Evolutionary conservation across 2,113 vertebrate species (phyloP).

Genomic region (Tachuris rubrigastra): DNA sequence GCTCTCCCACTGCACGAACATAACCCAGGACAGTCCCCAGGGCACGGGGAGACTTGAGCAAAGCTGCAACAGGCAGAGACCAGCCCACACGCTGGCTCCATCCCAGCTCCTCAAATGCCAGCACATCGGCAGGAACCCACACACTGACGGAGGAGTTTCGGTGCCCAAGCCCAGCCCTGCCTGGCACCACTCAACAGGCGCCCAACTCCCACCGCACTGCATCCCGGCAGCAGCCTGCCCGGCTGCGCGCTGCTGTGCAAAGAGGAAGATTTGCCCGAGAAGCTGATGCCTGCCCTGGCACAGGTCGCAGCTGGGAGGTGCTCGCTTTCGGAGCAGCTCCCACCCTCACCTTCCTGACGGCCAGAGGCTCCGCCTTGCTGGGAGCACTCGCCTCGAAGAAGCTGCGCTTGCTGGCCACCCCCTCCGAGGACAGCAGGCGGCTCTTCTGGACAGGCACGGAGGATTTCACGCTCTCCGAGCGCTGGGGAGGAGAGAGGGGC

Average conservation of each 20-base stretch:
- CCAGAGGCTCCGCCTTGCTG: background rate
- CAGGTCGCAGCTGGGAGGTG: background rate
- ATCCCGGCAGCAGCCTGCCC: background rate
- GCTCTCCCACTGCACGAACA: background rate
- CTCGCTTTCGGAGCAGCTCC: background rate
- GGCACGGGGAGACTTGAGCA: background rate
- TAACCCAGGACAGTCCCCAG: background rate
- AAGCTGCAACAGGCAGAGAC: background rate
- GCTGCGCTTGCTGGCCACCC: slow-evolving; percentile 87
- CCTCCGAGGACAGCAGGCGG: slow-evolving; percentile 73
- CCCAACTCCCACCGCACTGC: background rate
- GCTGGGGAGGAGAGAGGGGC: slow-evolving; percentile 62
- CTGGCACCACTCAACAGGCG: background rate
- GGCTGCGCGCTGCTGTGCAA: accelerated
- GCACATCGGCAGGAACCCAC: background rate
- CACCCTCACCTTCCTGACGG: slow-evolving; percentile 71
- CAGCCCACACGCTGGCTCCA: background rate
- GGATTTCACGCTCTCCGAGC: slow-evolving; percentile 73
- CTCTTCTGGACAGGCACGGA: slow-evolving; percentile 72
- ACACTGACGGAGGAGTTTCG: background rate
- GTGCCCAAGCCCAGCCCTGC: background rate
- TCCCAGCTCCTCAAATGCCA: background rate
- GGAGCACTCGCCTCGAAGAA: slow-evolving; percentile 83
- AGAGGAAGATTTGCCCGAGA: background rate
- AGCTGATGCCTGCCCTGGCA: background rate